Evolutionary conservation across 2,113 vertebrate genomes (phyloP).

Genomic region (Sphyrna mokarran): DNA sequence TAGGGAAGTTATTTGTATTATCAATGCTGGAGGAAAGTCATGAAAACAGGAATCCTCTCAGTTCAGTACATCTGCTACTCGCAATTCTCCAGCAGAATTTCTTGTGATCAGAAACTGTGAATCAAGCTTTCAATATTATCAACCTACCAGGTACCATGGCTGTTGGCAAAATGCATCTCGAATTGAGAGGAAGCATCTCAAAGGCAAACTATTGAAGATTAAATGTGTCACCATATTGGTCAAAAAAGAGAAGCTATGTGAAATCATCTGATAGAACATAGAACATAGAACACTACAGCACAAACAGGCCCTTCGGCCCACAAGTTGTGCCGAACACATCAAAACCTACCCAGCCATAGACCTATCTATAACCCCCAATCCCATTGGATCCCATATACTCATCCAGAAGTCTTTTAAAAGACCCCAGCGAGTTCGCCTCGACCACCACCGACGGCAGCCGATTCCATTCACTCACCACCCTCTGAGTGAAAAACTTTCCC

Average conservation of each 20-base stretch:
- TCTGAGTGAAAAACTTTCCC: too few species aligned
- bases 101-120: neutral
- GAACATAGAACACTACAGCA: too few species aligned
- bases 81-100: neutral
- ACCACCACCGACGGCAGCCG: too few species aligned
- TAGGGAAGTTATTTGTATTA: neutral
- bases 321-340: too few species aligned
- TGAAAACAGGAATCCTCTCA: neutral
- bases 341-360: too few species aligned
- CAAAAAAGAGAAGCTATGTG: neutral
- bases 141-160: neutral
- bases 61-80: neutral
- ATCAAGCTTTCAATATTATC: slow-evolving; percentile 5
- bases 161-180: neutral
- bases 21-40: neutral
- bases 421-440: too few species aligned
- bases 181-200: neutral
- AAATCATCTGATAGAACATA: neutral
- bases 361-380: too few species aligned
- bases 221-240: neutral
- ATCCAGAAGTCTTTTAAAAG: too few species aligned
- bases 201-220: neutral
- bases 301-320: too few species aligned
- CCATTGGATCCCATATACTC: too few species aligned
- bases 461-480: too few species aligned